Conservation (phyloP, 2,113 vertebrate genomes). For the Phycodurus eques region DNA sequence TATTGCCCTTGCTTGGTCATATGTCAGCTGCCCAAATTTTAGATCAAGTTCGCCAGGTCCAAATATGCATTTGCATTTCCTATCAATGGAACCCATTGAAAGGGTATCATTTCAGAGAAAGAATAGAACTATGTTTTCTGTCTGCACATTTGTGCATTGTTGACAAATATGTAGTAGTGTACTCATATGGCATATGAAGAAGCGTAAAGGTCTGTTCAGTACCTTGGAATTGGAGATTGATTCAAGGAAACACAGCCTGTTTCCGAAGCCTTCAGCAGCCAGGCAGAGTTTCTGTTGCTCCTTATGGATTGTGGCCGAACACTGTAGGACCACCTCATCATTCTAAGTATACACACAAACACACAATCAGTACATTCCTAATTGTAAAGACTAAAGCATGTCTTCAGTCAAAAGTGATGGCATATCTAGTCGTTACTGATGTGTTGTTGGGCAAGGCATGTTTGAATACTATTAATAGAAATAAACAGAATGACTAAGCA, state of each 20-base stretch:
- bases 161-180: too few species aligned
- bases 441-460: too few species aligned
- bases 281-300: slow-evolving; percentile 94
- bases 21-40: too few species aligned
- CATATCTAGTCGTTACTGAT: too few species aligned
- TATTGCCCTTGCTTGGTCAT: too few species aligned
- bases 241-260: slow-evolving; percentile 95
- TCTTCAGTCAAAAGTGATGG: background rate
- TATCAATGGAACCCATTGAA: background rate
- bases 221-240: slow-evolving; percentile 98
- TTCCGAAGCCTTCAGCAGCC: slow-evolving; percentile 95
- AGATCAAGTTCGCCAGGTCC: too few species aligned
- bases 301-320: slow-evolving; percentile 86
- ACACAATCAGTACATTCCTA: background rate
- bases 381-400: background rate
- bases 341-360: slow-evolving; percentile 73
- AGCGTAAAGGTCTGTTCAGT: background rate
- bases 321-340: slow-evolving; percentile 95
- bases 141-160: background rate
- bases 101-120: background rate
- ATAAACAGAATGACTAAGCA: too few species aligned
- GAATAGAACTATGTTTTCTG: background rate
- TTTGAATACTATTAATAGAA: too few species aligned
- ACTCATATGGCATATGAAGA: background rate
- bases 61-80: too few species aligned